phyloP scores from a whole-genome alignment of 1,140 invertebrate species.

The Copidosoma floridanum region DNA sequence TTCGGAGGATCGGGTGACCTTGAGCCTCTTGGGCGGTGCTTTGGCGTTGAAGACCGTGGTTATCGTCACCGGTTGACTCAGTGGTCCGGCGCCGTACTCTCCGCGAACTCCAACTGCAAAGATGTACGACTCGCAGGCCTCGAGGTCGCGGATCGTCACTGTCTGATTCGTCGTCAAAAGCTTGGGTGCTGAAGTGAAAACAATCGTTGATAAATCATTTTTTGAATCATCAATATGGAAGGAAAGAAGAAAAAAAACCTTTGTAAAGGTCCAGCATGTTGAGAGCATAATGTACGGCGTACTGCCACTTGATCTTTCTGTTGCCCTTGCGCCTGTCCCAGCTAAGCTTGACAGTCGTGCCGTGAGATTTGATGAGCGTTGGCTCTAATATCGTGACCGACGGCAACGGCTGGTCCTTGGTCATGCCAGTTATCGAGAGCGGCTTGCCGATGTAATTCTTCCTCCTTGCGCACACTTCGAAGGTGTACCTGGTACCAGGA shows the following conservation, averaged over 20 bases:
- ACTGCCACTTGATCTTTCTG: constrained; percentile 60
- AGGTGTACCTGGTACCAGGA: constrained; percentile 60
- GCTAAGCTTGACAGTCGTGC: constrained; percentile 63
- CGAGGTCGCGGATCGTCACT: constrained; percentile 62
- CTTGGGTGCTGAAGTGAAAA: constrained; percentile 58
- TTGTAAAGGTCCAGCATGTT: constrained; percentile 54
- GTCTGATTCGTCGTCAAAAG: constrained; percentile 61
- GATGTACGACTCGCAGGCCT: constrained; percentile 71
- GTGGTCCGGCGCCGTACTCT: constrained; percentile 64
- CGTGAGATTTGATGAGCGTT: constrained; percentile 57
- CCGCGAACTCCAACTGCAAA: constrained; percentile 70
- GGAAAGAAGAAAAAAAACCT: constrained; percentile 46
- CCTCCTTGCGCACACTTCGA: constrained; percentile 65
- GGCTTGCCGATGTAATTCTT: constrained; percentile 62
- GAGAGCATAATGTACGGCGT: constrained; percentile 66
- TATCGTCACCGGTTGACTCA: constrained; percentile 58
- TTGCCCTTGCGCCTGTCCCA: constrained; percentile 64
- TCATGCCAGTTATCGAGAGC: constrained; percentile 54
- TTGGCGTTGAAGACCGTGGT: constrained; percentile 64
- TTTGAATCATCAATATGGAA: no score
- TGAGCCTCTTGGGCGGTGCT: constrained; percentile 62
- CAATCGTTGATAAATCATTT: no score
- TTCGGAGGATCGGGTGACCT: constrained; percentile 48
- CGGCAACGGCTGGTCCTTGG: constrained; percentile 60
- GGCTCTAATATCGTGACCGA: constrained; percentile 55